Evolutionary conservation across 23 tunicate genomes (phyloP).

Genomic region (Trididemnum nubilum): DNA sequence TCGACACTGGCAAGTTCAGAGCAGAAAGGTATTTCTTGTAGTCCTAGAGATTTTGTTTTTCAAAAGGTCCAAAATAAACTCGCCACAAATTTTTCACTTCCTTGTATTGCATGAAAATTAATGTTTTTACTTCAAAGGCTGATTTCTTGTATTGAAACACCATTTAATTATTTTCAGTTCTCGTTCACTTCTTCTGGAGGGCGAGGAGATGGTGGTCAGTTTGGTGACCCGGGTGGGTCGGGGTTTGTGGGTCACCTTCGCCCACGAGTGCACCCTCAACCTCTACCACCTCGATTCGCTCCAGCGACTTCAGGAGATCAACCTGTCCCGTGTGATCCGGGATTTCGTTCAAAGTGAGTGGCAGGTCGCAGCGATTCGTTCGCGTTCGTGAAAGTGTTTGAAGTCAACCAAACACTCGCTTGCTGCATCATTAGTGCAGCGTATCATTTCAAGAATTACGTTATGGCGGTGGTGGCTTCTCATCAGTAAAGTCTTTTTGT

Average conservation of each 20-base stretch:
- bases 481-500: too few relatives aligned
- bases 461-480: too few relatives aligned
- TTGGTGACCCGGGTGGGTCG: slow-evolving; percentile 72
- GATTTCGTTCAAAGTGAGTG: slow-evolving; percentile 79
- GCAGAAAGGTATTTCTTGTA: slow-evolving; percentile 76
- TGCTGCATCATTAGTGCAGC: too few relatives aligned
- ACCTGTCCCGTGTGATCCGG: slow-evolving; percentile 61
- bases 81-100: too few relatives aligned
- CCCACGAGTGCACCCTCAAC: slow-evolving; percentile 57
- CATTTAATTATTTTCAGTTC: too few relatives aligned
- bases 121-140: too few relatives aligned
- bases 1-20: slow-evolving; percentile 55
- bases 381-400: not conserved
- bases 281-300: slow-evolving; percentile 80
- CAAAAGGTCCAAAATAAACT: too few relatives aligned
- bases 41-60: too few relatives aligned
- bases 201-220: slow-evolving; percentile 54
- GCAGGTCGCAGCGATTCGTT: not conserved
- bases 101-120: too few relatives aligned
- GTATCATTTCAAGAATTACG: too few relatives aligned
- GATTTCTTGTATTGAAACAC: too few relatives aligned
- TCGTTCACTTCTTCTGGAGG: slow-evolving; percentile 43
- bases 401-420: too few relatives aligned
- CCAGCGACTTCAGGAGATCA: slow-evolving; percentile 64
- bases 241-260: slow-evolving; percentile 90